Conservation (phyloP, 1,140 invertebrate genomes). For the Helicoverpa zea region DNA sequence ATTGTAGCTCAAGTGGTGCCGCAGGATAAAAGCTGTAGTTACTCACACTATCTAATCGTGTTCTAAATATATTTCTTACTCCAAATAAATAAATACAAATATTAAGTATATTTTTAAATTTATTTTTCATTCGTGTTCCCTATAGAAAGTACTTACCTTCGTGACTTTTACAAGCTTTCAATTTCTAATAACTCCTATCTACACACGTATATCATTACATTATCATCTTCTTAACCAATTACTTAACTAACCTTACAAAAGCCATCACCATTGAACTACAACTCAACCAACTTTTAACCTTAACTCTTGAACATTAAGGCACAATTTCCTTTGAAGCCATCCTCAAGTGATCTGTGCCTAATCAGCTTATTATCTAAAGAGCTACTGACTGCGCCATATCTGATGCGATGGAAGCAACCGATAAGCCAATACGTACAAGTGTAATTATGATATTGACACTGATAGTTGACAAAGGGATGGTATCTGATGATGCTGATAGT, state of each 20-base stretch:
- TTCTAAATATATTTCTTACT: too few relatives aligned
- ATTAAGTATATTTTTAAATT: too few relatives aligned
- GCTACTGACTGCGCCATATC: background rate
- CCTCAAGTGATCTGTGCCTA: conserved; percentile 40
- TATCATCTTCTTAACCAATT: background rate
- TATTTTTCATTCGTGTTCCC: too few relatives aligned
- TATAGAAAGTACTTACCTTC: too few relatives aligned
- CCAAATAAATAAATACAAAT: too few relatives aligned
- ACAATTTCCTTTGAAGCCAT: background rate
- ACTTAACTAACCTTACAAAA: conserved; percentile 2
- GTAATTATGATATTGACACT: conserved; percentile 51
- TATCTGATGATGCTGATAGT: conserved; percentile 12
- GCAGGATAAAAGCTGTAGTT: too few relatives aligned
- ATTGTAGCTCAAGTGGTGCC: too few relatives aligned
- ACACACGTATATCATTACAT: background rate
- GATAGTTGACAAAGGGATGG: conserved; percentile 4
- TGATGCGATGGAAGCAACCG: conserved; percentile 2
- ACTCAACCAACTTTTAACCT: background rate
- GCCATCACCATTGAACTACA: background rate
- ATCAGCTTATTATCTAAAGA: conserved; percentile 47
- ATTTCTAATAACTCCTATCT: too few relatives aligned
- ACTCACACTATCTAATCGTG: too few relatives aligned
- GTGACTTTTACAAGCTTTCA: too few relatives aligned
- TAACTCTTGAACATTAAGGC: background rate
- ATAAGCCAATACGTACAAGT: conserved; percentile 11